Evolutionary conservation across 2,113 vertebrate genomes (phyloP).

Genomic region (Ameiurus melas): DNA sequence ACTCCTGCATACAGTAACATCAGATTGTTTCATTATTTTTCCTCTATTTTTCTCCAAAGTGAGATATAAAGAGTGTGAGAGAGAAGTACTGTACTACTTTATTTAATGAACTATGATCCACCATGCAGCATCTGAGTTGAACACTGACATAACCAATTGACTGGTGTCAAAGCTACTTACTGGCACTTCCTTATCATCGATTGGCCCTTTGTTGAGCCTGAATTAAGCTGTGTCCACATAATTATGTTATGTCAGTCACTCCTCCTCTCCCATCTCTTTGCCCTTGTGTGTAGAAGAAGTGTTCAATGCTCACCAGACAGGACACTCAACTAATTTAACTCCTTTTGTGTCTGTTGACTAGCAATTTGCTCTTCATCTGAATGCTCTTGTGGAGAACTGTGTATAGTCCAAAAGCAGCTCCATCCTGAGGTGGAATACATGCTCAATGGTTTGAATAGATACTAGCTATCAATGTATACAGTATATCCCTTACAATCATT

Average conservation of each 20-base stretch:
- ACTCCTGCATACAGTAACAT: slow-evolving; percentile 51
- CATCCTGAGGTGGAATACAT: background rate
- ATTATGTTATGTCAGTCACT: slow-evolving; percentile 52
- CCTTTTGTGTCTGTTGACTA: slow-evolving; percentile 20
- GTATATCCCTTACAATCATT: background rate
- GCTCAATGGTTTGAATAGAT: background rate
- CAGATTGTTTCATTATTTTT: slow-evolving; percentile 23
- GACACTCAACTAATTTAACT: slow-evolving; percentile 38
- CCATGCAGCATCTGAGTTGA: slow-evolving; percentile 44
- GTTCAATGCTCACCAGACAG: slow-evolving; percentile 28
- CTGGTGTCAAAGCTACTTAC: slow-evolving; percentile 51
- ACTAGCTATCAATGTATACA: background rate
- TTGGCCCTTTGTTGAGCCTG: slow-evolving; percentile 49
- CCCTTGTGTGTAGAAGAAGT: slow-evolving; percentile 6
- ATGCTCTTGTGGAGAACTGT: background rate
- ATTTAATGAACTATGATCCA: slow-evolving; percentile 46
- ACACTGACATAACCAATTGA: slow-evolving; percentile 54
- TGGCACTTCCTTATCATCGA: slow-evolving; percentile 54
- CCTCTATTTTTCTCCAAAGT: background rate
- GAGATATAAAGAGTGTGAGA: slow-evolving; percentile 12
- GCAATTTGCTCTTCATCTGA: slow-evolving; percentile 25
- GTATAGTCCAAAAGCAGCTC: background rate
- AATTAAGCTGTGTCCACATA: slow-evolving; percentile 54
- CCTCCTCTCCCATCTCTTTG: slow-evolving; percentile 1
- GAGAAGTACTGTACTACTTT: slow-evolving; percentile 4